Percentiles rank a stretch among this genome's conserved stretches.
phyloP scores from a whole-genome alignment of 1,140 invertebrate species.

The Amphibalanus amphitrite region DNA sequence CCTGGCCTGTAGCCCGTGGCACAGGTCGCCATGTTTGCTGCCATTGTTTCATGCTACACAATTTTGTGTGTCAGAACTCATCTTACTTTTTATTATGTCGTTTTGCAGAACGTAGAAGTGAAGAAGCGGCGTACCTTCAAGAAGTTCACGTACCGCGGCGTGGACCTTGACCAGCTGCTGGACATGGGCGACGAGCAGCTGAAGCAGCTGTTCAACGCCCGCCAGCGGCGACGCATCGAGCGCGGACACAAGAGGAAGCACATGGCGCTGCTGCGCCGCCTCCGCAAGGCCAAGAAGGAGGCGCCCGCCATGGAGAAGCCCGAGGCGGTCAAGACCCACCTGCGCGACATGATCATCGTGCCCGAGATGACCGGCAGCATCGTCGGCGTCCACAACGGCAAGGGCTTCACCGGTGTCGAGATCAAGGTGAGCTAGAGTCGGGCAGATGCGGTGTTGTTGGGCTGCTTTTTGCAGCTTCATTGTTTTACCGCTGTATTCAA shows the following conservation, averaged over 20 bases:
- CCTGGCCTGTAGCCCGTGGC: too few species aligned
- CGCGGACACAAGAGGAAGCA: conserved; percentile 94
- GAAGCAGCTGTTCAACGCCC: conserved; percentile 81
- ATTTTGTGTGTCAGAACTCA: too few species aligned
- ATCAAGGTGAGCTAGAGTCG: conserved; percentile 35
- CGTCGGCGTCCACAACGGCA: conserved; percentile 98
- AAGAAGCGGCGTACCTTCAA: conserved; percentile 98
- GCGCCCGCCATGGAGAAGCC: conserved; percentile 94
- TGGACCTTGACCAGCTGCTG: conserved; percentile 95
- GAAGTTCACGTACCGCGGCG: conserved; percentile 97
- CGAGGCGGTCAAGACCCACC: conserved; percentile 95
- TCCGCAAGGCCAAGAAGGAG: conserved; percentile 51
- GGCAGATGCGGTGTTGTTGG: too few species aligned
- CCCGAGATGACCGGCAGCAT: conserved; percentile 99
- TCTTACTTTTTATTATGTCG: too few species aligned
- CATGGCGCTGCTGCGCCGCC: conserved; percentile 85
- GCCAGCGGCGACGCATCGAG: conserved; percentile 77
- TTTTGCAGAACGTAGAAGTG: conserved; percentile 18
- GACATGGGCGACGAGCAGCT: conserved; percentile 95
- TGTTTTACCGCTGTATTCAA: too few species aligned
- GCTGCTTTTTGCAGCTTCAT: too few species aligned
- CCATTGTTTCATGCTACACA: too few species aligned
- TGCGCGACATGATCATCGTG: conserved; percentile 97
- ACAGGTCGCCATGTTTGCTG: too few species aligned
- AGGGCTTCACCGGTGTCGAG: conserved; percentile 84